Conservation (phyloP, 2,888 invertebrate genomes). For the Schrankia costaestrigalis region DNA sequence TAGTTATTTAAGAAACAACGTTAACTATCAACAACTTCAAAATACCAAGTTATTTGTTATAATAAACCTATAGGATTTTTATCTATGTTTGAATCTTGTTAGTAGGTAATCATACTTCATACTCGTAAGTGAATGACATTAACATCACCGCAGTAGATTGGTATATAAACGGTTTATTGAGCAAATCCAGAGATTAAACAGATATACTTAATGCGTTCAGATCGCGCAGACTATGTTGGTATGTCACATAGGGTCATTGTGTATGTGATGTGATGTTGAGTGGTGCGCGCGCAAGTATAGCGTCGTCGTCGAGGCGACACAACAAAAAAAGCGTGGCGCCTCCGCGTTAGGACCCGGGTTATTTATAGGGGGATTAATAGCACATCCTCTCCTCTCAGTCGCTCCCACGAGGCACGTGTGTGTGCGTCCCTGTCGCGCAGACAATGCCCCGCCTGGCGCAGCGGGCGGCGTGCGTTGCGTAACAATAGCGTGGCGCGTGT, state of each 20-base stretch:
- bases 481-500: conserved; percentile 13
- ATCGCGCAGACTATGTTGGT: too few relatives aligned
- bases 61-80: too few relatives aligned
- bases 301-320: conserved; percentile 32
- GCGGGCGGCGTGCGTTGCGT: conserved; percentile 19
- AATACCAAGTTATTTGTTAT: too few relatives aligned
- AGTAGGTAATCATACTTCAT: too few relatives aligned
- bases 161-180: conserved; percentile 5
- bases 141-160: not conserved
- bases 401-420: conserved; percentile 7
- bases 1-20: too few relatives aligned
- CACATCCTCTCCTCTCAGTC: conserved; percentile 39
- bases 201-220: too few relatives aligned
- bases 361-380: conserved; percentile 66
- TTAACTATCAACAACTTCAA: too few relatives aligned
- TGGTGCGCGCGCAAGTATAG: conserved; percentile 41
- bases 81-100: too few relatives aligned
- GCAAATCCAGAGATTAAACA: conserved; percentile 1
- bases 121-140: too few relatives aligned
- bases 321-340: conserved; percentile 64
- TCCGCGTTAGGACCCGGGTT: conserved; percentile 62
- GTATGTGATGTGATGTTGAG: conserved; percentile 23
- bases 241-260: too few relatives aligned
- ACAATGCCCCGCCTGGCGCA: conserved; percentile 49
- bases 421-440: conserved; percentile 31